These are phyloP conservation scores for Prorops nasuta DNA, from an alignment of 1,140 invertebrate genomes.

Conservation along the genomic window DNA sequence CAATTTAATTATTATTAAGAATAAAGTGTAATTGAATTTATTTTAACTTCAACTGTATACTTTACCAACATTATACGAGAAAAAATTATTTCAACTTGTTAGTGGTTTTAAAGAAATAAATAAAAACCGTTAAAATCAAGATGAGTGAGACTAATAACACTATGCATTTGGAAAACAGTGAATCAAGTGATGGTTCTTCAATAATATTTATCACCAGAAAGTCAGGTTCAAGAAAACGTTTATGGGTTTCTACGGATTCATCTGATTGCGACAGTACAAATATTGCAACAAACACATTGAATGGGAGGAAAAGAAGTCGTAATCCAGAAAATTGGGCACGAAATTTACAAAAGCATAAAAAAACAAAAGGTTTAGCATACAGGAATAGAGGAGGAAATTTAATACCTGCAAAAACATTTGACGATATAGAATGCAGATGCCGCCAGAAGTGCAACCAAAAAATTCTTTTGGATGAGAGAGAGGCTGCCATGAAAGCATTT, in stretches of 20 bases:
- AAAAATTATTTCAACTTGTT: not conserved
- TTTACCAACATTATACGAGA: not conserved
- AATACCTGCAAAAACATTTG: conserved; percentile 6
- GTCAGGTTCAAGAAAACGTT: not conserved
- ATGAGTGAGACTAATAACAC: conserved; percentile 6
- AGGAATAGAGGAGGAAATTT: conserved; percentile 5
- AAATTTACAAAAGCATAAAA: conserved; percentile 3
- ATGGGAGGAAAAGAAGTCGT: conserved; percentile 3
- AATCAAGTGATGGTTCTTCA: not conserved
- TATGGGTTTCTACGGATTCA: conserved; percentile 2
- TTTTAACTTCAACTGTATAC: not conserved
- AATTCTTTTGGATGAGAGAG: conserved; percentile 4
- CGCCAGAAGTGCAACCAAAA: conserved; percentile 7
- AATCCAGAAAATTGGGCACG: conserved; percentile 2
- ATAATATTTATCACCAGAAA: conserved; percentile 2
- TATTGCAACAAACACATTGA: not conserved
- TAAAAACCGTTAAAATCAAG: conserved; percentile 13
- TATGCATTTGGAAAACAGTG: not conserved
- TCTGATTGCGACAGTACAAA: conserved; percentile 3
- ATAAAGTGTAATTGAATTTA: too few species aligned
- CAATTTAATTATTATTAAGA: too few species aligned
- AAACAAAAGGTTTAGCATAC: conserved; percentile 7
- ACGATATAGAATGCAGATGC: not conserved
- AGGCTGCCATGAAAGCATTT: conserved; percentile 10
- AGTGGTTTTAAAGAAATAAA: conserved; percentile 8